Percentiles rank a stretch among this genome's conserved stretches.
These are phyloP conservation scores for Tetragonula carbonaria DNA, from an alignment of 2,888 invertebrate genomes.

Conservation along the genomic window DNA sequence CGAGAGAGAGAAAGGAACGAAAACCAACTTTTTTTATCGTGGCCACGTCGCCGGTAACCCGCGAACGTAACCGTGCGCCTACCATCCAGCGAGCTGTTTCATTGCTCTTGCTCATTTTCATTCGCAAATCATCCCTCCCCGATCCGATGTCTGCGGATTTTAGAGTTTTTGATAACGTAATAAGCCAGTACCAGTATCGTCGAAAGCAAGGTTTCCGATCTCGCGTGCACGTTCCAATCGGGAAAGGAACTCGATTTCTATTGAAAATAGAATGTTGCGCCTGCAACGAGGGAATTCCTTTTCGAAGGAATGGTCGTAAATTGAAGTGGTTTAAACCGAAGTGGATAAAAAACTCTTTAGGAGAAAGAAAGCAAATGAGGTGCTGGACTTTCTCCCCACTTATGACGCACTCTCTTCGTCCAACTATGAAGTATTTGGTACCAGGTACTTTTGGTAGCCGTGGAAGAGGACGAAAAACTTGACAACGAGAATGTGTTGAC, in stretches of 20 bases:
- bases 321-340: not conserved
- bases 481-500: too few species aligned
- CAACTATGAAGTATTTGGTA: not conserved
- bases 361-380: not conserved
- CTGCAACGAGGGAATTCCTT: conserved; percentile 10
- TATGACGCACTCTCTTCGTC: not conserved
- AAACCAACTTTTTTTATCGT: conserved; percentile 65
- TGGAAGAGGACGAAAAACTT: too few species aligned
- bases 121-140: conserved; percentile 4
- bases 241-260: too few species aligned
- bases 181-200: conserved; percentile 7
- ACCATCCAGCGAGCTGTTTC: not conserved
- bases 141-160: conserved; percentile 16
- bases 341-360: not conserved
- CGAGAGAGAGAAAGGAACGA: conserved; percentile 58
- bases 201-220: not conserved
- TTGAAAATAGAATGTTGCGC: too few species aligned
- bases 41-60: conserved; percentile 61
- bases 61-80: conserved; percentile 42
- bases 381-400: not conserved
- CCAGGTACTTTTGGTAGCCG: too few species aligned
- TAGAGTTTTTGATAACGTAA: conserved; percentile 36
- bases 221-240: not conserved
- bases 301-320: conserved; percentile 2
- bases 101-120: not conserved